Evolutionary conservation across 1,140 invertebrate genomes (phyloP), one percentile per base, ranked within the genome.

Genomic region (Physella acuta): DNA sequence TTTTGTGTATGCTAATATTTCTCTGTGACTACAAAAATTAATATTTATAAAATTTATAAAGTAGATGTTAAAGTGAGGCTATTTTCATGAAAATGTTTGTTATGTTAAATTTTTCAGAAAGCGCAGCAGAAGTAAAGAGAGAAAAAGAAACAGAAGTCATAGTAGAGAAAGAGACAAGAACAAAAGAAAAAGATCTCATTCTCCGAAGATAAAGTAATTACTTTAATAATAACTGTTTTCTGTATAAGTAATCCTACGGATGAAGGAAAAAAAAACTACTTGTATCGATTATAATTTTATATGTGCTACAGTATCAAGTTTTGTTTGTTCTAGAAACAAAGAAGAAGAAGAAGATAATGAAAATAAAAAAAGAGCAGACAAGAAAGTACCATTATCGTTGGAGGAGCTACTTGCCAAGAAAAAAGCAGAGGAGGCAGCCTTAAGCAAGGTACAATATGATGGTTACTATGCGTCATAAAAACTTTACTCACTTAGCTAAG

Each of bases 391-490:
- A 0, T 85, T 99, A 3, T 98, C 96, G 52, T 86, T 99, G 28
- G 97, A 99, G 85, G 97, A 99, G 84, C 81, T 99, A 37, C 84
- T 99, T 26, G 91, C 94, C 0, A 98, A 97, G 81, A 98, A 98
- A 79, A 97, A 98, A 83, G 93, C 94, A 2, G 95, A 98, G 83
- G 95, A 99, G 85, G 92, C 92, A 76, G 84, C 80, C n/a, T 68
- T 81, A 76, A 93, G 93, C 30, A 90, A 85, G 75, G 81, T 84
- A 75, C 30, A 49, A 68, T 51, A 59, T n/a, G n/a, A n/a, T n/a
- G n/a, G n/a, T n/a, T n/a, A n/a, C n/a, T n/a, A 17, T 11, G 26
- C 11, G 26, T 16, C 55, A 56, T 56, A 11, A 11, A 16, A 56
- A n/a, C 55, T 30, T 30, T 16, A 28, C 55, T 58, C 20, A 24